A percentile compares a stretch with the other conserved stretches of the same genome.
These are phyloP conservation scores for Neoascia interrupta DNA, from an alignment of 2,888 invertebrate genomes.

Conservation along the genomic window DNA sequence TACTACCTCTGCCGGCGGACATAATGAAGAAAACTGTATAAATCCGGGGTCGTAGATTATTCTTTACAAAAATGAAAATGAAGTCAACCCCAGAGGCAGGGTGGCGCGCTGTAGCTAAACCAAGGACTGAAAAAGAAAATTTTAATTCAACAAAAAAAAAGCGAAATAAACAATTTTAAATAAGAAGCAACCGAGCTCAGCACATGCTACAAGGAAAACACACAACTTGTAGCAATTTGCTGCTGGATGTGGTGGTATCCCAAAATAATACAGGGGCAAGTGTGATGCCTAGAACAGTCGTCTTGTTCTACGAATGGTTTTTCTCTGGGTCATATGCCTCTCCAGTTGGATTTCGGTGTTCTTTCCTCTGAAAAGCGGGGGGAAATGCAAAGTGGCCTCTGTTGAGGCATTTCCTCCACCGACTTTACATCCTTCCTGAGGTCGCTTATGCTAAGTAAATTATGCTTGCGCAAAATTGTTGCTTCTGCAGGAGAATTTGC, in stretches of 20 bases:
- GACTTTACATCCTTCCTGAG: slow-evolving; percentile 6
- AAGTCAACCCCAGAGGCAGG: slow-evolving; percentile 14
- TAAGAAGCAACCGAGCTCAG: slow-evolving; percentile 48
- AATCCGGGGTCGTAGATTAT: slow-evolving; percentile 53
- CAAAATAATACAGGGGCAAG: too few relatives aligned
- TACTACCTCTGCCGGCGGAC: slow-evolving; percentile 26
- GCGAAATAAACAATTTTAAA: slow-evolving; percentile 59
- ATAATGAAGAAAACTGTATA: slow-evolving; percentile 61
- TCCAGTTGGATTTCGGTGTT: not conserved
- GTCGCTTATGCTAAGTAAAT: slow-evolving; percentile 40
- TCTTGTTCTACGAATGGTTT: slow-evolving; percentile 21
- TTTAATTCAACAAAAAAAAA: slow-evolving; percentile 28
- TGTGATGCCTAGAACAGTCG: slow-evolving; percentile 1
- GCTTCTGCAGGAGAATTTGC: slow-evolving; percentile 4
- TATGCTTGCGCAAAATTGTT: slow-evolving; percentile 37
- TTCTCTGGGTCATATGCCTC: slow-evolving; percentile 21
- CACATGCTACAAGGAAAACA: slow-evolving; percentile 19
- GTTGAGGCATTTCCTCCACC: slow-evolving; percentile 18
- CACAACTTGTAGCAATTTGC: slow-evolving; percentile 38
- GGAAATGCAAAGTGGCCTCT: not conserved
- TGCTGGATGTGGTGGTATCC: slow-evolving; percentile 7
- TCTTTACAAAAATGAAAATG: slow-evolving; percentile 50
- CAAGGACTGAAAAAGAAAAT: not conserved
- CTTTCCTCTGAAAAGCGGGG: not conserved
- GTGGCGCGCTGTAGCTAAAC: not conserved